Conservation (phyloP, 2,888 invertebrate genomes). For the Amiota communis region DNA sequence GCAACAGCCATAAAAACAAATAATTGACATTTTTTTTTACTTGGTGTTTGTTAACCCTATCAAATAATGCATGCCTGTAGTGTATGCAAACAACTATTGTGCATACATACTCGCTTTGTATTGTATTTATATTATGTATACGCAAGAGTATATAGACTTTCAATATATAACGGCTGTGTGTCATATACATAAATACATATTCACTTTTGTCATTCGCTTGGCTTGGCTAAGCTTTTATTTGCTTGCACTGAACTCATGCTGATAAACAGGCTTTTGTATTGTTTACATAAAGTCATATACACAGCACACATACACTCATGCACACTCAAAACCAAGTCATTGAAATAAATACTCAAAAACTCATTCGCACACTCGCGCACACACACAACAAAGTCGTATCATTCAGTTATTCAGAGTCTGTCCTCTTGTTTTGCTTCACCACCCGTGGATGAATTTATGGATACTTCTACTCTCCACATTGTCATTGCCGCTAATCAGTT, state of each 20-base stretch:
- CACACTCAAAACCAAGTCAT: background rate
- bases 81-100: no score
- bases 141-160: no score
- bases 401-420: background rate
- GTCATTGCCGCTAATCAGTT: background rate
- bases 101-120: no score
- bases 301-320: slow-evolving; percentile 3
- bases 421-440: background rate
- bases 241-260: slow-evolving; percentile 11
- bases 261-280: slow-evolving; percentile 27
- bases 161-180: no score
- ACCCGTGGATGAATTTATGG: background rate
- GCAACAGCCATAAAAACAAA: no score
- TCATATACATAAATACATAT: background rate
- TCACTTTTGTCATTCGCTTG: slow-evolving; percentile 22
- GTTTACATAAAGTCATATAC: slow-evolving; percentile 15
- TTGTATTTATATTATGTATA: no score
- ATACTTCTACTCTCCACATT: background rate
- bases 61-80: no score
- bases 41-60: no score
- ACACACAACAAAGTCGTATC: slow-evolving; percentile 10
- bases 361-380: background rate
- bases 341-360: background rate
- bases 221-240: slow-evolving; percentile 17
- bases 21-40: no score